These are phyloP conservation scores for Ceuthmochares aereus DNA, from an alignment of 2,113 vertebrate genomes.

Conservation along the genomic window DNA sequence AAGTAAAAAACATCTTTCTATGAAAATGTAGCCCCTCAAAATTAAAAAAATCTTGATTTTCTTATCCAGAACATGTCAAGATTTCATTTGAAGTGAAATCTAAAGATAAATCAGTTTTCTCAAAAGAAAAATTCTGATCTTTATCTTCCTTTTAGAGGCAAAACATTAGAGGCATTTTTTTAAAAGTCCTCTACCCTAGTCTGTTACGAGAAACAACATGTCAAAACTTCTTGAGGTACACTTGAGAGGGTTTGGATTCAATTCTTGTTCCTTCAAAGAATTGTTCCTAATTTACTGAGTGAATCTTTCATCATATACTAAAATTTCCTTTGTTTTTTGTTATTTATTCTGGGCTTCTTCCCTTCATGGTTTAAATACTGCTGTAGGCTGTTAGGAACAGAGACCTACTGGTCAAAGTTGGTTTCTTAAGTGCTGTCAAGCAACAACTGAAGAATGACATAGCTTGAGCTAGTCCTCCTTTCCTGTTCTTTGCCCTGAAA, in stretches of 20 bases:
- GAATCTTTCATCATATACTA: not conserved
- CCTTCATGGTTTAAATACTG: not conserved
- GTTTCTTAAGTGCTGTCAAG: not conserved
- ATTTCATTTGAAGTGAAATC: not conserved
- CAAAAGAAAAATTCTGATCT: not conserved
- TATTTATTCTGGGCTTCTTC: not conserved
- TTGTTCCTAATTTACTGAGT: not conserved
- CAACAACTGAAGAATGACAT: not conserved
- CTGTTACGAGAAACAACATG: not conserved
- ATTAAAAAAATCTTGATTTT: not conserved
- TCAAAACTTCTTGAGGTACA: not conserved
- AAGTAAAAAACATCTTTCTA: not conserved
- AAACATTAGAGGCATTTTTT: fast-evolving
- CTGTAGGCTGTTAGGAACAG: not conserved
- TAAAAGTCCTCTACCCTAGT: not conserved
- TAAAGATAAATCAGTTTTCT: not conserved
- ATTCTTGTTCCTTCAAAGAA: not conserved
- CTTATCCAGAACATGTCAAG: not conserved
- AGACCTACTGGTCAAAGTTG: not conserved
- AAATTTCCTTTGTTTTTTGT: not conserved
- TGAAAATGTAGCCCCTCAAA: not conserved
- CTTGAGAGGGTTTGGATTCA: not conserved
- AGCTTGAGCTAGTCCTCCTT: not conserved
- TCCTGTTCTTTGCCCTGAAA: not conserved
- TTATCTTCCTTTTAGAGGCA: not conserved